Evolutionary conservation across 2,113 vertebrate species (phyloP).

Genomic region (Redunca redunca): DNA sequence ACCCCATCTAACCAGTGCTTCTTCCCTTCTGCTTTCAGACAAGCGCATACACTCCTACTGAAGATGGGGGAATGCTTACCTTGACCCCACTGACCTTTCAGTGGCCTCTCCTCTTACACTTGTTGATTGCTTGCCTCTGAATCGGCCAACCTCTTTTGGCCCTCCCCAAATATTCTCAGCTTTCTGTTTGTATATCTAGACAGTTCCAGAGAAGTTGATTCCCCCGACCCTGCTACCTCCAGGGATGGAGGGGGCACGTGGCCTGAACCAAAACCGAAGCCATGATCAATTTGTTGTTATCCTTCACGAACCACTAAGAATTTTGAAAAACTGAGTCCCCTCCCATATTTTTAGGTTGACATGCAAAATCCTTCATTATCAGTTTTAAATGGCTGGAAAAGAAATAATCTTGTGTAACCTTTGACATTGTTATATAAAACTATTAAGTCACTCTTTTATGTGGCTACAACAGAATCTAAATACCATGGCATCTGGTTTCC

Average conservation of each 20-base stretch:
- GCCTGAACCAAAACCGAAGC: neutral
- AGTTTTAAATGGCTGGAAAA: neutral
- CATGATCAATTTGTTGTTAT: neutral
- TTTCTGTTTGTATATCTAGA: neutral
- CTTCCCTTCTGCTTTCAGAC: neutral
- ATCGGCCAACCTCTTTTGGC: neutral
- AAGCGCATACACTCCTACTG: neutral
- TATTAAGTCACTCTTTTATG: neutral
- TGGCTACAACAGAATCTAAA: neutral
- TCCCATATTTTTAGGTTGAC: neutral
- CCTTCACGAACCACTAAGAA: neutral
- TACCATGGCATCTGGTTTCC: neutral
- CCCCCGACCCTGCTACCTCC: neutral
- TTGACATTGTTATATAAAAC: neutral
- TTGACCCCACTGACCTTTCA: neutral
- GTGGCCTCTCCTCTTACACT: neutral
- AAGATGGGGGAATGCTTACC: neutral
- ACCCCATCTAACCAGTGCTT: neutral
- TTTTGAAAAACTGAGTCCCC: neutral
- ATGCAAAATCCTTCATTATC: neutral
- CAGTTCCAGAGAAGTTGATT: neutral
- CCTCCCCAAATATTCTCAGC: neutral
- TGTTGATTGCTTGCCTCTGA: neutral
- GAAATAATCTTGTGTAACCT: neutral
- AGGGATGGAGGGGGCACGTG: neutral